phyloP scores from a whole-genome alignment of 1,140 invertebrate genomes.

The Drosophila chauvacae region DNA sequence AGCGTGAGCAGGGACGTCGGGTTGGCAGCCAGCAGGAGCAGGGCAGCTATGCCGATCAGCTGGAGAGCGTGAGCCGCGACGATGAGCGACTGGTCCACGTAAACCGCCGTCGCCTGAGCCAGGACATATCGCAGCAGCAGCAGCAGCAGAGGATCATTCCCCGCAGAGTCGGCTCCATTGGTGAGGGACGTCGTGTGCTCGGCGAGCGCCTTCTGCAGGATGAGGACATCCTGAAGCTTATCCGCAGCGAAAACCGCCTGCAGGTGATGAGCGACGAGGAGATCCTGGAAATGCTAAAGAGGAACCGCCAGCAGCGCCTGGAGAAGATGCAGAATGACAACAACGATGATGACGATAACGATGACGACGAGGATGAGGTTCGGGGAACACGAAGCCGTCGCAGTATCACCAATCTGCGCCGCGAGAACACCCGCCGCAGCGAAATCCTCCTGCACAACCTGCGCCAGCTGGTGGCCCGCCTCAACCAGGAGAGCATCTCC shows the following conservation, averaged over 20 bases:
- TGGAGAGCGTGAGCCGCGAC: conserved; percentile 47
- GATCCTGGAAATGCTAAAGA: conserved; percentile 51
- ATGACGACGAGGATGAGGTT: conserved; percentile 4
- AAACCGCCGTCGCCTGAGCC: conserved; percentile 50
- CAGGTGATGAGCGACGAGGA: conserved; percentile 48
- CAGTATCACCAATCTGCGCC: conserved; percentile 30
- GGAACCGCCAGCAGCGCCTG: conserved; percentile 41
- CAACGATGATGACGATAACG: conserved; percentile 12
- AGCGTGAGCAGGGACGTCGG: conserved; percentile 7
- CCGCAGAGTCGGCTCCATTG: conserved; percentile 40
- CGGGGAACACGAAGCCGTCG: conserved; percentile 50
- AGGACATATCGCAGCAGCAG: conserved; percentile 22
- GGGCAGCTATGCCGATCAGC: conserved; percentile 21
- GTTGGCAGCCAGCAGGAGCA: conserved; percentile 8
- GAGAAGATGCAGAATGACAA: conserved; percentile 6
- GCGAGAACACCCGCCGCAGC: conserved; percentile 34
- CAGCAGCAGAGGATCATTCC: conserved; percentile 24
- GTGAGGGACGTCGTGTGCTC: conserved; percentile 53
- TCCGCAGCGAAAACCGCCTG: conserved; percentile 54
- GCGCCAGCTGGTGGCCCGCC: conserved; percentile 65
- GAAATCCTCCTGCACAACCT: conserved; percentile 64
- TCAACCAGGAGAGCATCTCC: conserved; percentile 66
- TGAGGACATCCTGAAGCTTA: conserved; percentile 56
- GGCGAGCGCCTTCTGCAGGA: conserved; percentile 35
- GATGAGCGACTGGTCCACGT: conserved; percentile 54